phyloP scores from a whole-genome alignment of 2,797 vertebrate species.

The Clarias pachynema region DNA sequence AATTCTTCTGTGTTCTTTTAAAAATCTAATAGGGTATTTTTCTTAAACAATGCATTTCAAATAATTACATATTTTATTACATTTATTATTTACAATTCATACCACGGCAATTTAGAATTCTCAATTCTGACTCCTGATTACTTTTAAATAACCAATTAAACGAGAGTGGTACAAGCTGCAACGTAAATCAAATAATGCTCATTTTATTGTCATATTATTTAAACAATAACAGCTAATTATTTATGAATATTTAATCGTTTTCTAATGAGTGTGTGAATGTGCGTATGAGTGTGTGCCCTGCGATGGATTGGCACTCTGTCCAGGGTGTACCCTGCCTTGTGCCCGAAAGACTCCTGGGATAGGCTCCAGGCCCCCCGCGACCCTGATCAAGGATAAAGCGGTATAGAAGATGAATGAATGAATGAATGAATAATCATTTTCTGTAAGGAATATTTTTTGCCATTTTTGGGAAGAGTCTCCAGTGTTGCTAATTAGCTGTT shows the following conservation, averaged over 20 bases:
- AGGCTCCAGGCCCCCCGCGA: too few relatives aligned
- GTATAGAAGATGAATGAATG: too few relatives aligned
- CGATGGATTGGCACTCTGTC: too few relatives aligned
- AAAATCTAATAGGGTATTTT: neutral
- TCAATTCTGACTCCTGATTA: neutral
- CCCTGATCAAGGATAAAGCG: too few relatives aligned
- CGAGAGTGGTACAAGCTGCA: neutral
- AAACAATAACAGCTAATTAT: neutral
- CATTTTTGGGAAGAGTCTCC: neutral
- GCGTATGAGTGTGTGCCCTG: too few relatives aligned
- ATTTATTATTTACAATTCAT: constrained; percentile 17
- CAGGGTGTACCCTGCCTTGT: too few relatives aligned
- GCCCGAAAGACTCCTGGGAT: too few relatives aligned
- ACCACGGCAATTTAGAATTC: neutral
- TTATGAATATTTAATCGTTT: neutral
- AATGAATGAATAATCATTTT: neutral
- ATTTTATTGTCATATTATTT: neutral
- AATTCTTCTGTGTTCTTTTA: neutral
- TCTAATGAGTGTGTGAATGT: too few relatives aligned
- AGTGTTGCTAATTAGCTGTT: neutral
- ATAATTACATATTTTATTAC: neutral
- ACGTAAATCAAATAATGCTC: neutral
- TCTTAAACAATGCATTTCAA: neutral
- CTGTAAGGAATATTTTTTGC: neutral
- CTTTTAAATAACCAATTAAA: neutral